Conservation (phyloP, 2,797 vertebrate species). For the Rousettus madagascariensis region DNA sequence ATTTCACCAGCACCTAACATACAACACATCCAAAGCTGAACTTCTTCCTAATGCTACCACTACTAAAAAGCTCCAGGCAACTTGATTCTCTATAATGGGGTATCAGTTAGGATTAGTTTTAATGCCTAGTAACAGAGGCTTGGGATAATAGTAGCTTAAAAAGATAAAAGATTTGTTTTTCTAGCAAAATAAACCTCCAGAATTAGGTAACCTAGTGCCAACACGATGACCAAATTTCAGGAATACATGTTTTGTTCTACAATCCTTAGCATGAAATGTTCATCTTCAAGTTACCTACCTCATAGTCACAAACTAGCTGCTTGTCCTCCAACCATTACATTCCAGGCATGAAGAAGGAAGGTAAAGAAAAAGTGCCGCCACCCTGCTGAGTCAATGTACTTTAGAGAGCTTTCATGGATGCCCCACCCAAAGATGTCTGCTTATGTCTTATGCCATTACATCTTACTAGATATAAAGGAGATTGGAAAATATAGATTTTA, state of each 20-base stretch:
- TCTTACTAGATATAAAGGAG: background rate
- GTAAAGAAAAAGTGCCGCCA: background rate
- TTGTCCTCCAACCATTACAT: background rate
- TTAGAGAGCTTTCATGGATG: background rate
- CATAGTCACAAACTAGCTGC: background rate
- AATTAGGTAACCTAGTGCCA: background rate
- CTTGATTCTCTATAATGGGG: background rate
- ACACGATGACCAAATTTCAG: background rate
- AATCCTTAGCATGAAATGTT: background rate
- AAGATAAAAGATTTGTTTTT: constrained; percentile 2
- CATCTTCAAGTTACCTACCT: constrained; percentile 32
- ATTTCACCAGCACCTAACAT: background rate
- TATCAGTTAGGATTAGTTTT: background rate
- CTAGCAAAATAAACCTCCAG: constrained; percentile 12
- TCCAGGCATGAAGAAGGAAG: background rate
- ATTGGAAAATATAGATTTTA: background rate
- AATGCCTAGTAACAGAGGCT: background rate
- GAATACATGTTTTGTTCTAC: constrained; percentile 22
- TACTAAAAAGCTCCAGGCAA: background rate
- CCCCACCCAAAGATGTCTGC: background rate
- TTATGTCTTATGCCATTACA: background rate
- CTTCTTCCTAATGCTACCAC: background rate
- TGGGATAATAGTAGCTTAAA: constrained; percentile 26
- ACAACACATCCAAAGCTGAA: background rate
- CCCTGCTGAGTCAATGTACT: background rate